Conservation (phyloP, 2,797 vertebrate species). For the Mus spretus region DNA sequence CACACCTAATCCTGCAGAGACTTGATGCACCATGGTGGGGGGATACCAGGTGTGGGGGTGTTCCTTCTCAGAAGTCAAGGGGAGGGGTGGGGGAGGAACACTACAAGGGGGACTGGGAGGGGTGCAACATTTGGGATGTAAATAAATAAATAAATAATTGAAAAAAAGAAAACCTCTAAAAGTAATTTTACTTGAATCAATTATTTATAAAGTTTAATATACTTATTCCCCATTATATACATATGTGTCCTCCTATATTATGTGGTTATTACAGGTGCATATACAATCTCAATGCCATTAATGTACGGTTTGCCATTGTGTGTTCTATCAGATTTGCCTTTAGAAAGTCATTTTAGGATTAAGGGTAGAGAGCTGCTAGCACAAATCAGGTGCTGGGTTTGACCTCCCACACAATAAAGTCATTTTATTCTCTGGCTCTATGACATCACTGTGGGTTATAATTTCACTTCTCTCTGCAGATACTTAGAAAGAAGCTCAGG, state of each 20-base stretch:
- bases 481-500: slow-evolving; percentile 18
- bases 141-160: too few relatives aligned
- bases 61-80: too few relatives aligned
- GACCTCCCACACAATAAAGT: neutral
- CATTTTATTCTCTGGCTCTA: neutral
- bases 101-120: too few relatives aligned
- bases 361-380: neutral
- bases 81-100: too few relatives aligned
- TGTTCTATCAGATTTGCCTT: neutral
- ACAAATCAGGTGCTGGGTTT: too few relatives aligned
- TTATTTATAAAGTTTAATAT: neutral
- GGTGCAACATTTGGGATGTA: too few relatives aligned
- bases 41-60: too few relatives aligned
- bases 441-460: neutral
- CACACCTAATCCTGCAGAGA: too few relatives aligned
- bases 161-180: neutral
- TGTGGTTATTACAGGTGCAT: neutral
- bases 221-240: neutral
- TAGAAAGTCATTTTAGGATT: neutral
- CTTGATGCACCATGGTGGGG: too few relatives aligned
- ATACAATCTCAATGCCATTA: neutral
- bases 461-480: neutral
- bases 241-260: neutral
- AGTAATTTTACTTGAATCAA: neutral
- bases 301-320: neutral